A percentile compares a stretch with the other conserved stretches of the same genome.
Evolutionary conservation across 1,140 invertebrate species (phyloP).

Genomic region (Cherax quadricarinatus): DNA sequence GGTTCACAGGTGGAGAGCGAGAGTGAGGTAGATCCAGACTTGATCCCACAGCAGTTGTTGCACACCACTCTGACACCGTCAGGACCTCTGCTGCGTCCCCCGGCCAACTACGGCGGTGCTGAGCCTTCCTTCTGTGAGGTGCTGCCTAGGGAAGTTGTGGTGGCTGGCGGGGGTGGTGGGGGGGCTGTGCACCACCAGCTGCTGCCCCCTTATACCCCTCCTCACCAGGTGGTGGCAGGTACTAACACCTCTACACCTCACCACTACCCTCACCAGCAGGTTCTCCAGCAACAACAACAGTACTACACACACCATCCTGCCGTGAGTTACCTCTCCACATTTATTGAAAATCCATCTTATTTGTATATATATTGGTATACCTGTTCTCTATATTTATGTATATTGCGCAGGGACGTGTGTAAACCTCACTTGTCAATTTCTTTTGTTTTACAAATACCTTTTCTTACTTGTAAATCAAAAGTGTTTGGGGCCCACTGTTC

Average conservation of each 20-base stretch:
- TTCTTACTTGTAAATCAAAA: too few relatives aligned
- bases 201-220: neutral
- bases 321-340: neutral
- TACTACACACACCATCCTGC: neutral
- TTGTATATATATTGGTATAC: too few relatives aligned
- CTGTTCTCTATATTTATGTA: too few relatives aligned
- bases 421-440: too few relatives aligned
- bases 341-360: too few relatives aligned
- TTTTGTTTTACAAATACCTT: too few relatives aligned
- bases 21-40: conserved; percentile 43
- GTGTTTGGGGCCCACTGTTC: neutral
- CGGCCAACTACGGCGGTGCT: conserved; percentile 32
- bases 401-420: too few relatives aligned
- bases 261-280: neutral
- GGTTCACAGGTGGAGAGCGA: conserved; percentile 45
- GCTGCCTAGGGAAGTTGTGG: conserved; percentile 20
- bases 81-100: conserved; percentile 28
- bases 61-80: neutral
- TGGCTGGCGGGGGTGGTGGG: conserved; percentile 27
- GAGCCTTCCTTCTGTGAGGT: conserved; percentile 49
- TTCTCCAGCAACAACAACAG: neutral
- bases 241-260: neutral
- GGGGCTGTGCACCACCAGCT: conserved; percentile 44
- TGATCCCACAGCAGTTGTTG: conserved; percentile 30
- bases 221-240: conserved; percentile 5